Base-by-base conservation (phyloP, 1,140 invertebrate genomes). In the Anastatus disparis region DNA sequence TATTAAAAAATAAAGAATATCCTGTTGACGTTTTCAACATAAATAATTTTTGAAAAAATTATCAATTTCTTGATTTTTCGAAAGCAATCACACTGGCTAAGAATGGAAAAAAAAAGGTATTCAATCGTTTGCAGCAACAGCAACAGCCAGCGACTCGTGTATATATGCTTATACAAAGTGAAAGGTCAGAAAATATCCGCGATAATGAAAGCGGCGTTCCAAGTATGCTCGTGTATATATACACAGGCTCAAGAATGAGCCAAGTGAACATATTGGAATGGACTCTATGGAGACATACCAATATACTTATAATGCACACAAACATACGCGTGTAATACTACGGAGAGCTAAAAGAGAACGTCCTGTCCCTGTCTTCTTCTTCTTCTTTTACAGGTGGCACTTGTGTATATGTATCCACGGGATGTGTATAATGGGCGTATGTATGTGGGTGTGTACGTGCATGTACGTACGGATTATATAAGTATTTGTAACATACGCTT, bases 101-200 rank as follows among this genome's bases (percentile, higher is more conserved):
- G n/a, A 31, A 56, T 12, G 15, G 24, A 38, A 22, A 58, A 58
- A 40, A 40, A 40, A 50, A n/a, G n/a, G n/a, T n/a, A n/a, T n/a
- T n/a, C n/a, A n/a, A n/a, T n/a, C 15, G 3, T 20, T 3, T 9
- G 7, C 20, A 9, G 20, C 0, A 3, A 20, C n/a, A 20, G 17
- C 27, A 26, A 44, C 17, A 26, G 42, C 13, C 27, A 26, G 1
- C 38, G n/a, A 24, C 31, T 40, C 9, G 56, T 24, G 56, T n/a
- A 20, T 2, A 13, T 12, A 40, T 38, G 26, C 29, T 0, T n/a
- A n/a, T n/a, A n/a, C 44, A 10, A 20, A 52, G 67, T 40, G 67
- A 69, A 62, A 69, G 67, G 67, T 69, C 67, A 62, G 67, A 7
- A 50, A 42, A 42, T 52, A 61, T 42, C 17, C 55, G 48, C n/a